These are phyloP conservation scores for Dascillus cervinus DNA, from an alignment of 2,888 invertebrate species.

Conservation along the genomic window DNA sequence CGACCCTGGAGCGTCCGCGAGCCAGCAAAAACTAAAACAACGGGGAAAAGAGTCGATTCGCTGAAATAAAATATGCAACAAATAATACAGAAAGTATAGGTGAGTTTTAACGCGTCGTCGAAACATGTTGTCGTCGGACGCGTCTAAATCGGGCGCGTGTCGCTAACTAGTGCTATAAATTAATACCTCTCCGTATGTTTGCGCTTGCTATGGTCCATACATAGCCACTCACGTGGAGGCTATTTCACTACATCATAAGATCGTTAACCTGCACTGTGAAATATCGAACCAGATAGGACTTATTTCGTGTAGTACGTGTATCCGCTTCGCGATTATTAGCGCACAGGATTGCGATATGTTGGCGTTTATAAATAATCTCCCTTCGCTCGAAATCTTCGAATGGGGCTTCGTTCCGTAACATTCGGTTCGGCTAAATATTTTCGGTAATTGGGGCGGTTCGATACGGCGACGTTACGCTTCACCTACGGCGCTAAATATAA, in stretches of 20 bases:
- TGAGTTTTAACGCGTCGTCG: conserved; percentile 4
- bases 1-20: conserved; percentile 6
- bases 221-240: conserved; percentile 24
- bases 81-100: neutral
- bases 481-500: too few species aligned
- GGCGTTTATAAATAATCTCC: too few species aligned
- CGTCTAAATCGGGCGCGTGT: conserved; percentile 22
- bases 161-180: conserved; percentile 20
- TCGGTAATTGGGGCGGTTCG: too few species aligned
- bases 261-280: conserved; percentile 8
- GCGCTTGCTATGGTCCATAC: conserved; percentile 23
- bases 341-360: too few species aligned
- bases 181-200: conserved; percentile 21
- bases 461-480: too few species aligned
- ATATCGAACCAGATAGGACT: conserved; percentile 14
- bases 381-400: too few species aligned
- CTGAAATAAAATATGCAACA: neutral
- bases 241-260: conserved; percentile 12
- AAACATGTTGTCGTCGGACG: conserved; percentile 6
- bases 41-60: neutral
- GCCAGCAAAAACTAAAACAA: neutral
- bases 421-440: too few species aligned
- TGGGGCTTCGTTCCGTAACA: too few species aligned
- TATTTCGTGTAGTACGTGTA: too few species aligned
- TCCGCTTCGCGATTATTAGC: too few species aligned